Evolutionary conservation across 2,888 invertebrate species (phyloP), one percentile per base, ranked within the genome.

Genomic region (Hedya salicella): DNA sequence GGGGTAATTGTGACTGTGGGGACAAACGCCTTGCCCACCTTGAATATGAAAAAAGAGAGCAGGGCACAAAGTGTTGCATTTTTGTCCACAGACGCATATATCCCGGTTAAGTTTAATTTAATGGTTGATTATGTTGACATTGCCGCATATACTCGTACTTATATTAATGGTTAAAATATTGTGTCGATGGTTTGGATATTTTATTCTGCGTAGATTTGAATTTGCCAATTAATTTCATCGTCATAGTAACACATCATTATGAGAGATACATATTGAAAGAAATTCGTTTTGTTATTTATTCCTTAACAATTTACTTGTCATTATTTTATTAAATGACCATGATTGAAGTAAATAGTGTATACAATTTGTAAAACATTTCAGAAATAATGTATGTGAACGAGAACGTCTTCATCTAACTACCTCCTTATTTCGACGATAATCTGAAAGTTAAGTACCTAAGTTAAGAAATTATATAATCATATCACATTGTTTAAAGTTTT

Each of bases 401-500:
- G n/a, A n/a, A 49, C 13, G 54, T 39, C n/a, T 62, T 53, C 13
- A 25, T 36, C 16, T 21, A 48, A 40, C 48, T 54, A 30, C 14
- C 49, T 32, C 42, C 48, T 30, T 16, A 11, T 14, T n/a, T 50
- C 21, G n/a, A n/a, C n/a, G n/a, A 25, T 50, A 19, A 50, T 39
- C 14, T 32, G 16, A 25, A 14, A 16, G 40, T 50, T 57, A 56
- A 64, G 36, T 11, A n/a, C n/a, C n/a, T n/a, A 30, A 64, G 36
- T 59, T 52, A 17, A 13, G n/a, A 36, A 13, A 46, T 52, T 59
- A 52, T 57, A 21, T 14, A 44, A 64, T 21, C 19, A 14, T 46
- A 44, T 57, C 32, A 57, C 49, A 13, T 30, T 57, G 49, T 42
- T 57, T 42, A 50, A 64, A 52, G 36, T 32, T 44, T 25, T 36